These are phyloP conservation scores for Microtus oregoni DNA, from an alignment of 2,113 vertebrate genomes.

Conservation along the genomic window DNA sequence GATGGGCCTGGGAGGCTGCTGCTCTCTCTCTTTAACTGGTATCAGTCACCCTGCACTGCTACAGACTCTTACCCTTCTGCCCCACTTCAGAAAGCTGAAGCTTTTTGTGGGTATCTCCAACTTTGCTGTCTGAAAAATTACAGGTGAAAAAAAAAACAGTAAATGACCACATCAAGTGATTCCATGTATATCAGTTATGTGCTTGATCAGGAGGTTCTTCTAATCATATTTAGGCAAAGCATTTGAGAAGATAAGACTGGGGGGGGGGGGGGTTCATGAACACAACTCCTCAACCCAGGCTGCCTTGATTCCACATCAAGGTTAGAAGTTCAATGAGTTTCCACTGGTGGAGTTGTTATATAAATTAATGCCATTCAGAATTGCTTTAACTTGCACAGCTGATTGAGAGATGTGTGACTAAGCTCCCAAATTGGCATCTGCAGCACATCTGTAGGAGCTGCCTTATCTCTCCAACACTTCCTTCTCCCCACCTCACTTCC, in stretches of 20 bases:
- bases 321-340: not conserved
- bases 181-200: too few species aligned
- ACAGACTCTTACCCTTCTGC: too few species aligned
- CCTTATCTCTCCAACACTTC: conserved; percentile 15
- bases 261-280: too few species aligned
- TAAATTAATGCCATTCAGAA: conserved; percentile 11
- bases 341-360: conserved; percentile 17
- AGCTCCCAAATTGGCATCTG: not conserved
- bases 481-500: not conserved
- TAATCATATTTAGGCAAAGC: not conserved
- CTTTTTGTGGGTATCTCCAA: not conserved
- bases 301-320: not conserved
- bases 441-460: not conserved
- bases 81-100: not conserved
- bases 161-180: not conserved
- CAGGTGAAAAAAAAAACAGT: not conserved
- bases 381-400: conserved; percentile 69
- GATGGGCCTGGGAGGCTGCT: not conserved
- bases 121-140: not conserved
- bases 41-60: not conserved
- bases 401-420: conserved; percentile 57
- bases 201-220: not conserved
- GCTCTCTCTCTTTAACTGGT: too few species aligned
- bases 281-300: not conserved
- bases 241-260: not conserved